These are phyloP conservation scores for Diachasmimorpha longicaudata DNA, from an alignment of 1,140 invertebrate genomes.

Conservation along the genomic window DNA sequence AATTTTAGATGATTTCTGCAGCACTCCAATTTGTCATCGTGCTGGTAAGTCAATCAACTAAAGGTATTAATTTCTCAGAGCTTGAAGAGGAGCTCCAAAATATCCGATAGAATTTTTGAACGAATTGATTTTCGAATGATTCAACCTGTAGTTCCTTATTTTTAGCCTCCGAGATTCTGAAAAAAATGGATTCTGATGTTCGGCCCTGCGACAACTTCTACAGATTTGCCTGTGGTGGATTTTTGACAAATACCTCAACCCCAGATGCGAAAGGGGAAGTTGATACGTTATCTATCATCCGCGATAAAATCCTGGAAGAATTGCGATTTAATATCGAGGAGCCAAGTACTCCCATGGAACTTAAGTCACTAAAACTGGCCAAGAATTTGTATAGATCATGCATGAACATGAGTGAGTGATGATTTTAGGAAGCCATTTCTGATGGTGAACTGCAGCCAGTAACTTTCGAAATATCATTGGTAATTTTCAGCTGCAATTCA, in stretches of 20 bases:
- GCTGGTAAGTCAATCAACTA: constrained; percentile 59
- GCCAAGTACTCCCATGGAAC: constrained; percentile 69
- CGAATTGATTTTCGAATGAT: too few relatives aligned
- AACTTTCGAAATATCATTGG: too few relatives aligned
- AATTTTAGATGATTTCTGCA: constrained; percentile 61
- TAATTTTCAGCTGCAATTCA: constrained; percentile 73
- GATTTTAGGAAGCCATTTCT: too few relatives aligned
- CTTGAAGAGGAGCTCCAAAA: background rate
- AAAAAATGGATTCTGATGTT: constrained; percentile 63
- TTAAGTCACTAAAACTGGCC: constrained; percentile 75
- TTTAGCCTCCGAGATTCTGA: constrained; percentile 62
- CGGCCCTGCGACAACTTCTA: constrained; percentile 86
- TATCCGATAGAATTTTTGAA: too few relatives aligned
- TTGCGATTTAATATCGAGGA: constrained; percentile 77
- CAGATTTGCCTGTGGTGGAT: constrained; percentile 69
- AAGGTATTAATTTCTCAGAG: background rate
- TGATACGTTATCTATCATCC: constrained; percentile 81
- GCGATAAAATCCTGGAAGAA: constrained; percentile 80
- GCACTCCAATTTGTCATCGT: constrained; percentile 71
- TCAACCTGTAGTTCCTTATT: too few relatives aligned
- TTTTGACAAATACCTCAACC: constrained; percentile 56
- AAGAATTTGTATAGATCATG: constrained; percentile 83
- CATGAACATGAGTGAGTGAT: constrained; percentile 85
- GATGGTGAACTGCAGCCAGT: too few relatives aligned
- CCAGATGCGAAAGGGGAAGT: constrained; percentile 74